Percentiles rank a stretch among this genome's conserved stretches.
These are phyloP conservation scores for Aphodius granarius DNA, from an alignment of 2,888 invertebrate genomes.

Conservation along the genomic window DNA sequence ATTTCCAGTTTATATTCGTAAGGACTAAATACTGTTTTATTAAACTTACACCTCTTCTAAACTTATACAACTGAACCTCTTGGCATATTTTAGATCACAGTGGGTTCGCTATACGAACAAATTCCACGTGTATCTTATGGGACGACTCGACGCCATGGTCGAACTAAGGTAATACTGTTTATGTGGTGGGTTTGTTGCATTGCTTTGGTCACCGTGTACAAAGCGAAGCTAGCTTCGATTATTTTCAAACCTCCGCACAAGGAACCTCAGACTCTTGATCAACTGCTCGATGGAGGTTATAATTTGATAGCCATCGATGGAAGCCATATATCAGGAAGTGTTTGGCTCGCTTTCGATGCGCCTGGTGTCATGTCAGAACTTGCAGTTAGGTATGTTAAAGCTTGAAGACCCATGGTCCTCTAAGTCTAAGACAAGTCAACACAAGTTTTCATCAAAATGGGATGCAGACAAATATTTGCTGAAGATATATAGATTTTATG, in stretches of 20 bases:
- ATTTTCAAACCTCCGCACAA: slow-evolving; percentile 31
- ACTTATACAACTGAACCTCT: not conserved
- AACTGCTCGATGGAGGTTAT: slow-evolving; percentile 33
- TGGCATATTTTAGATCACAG: not conserved
- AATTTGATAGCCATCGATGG: slow-evolving; percentile 27
- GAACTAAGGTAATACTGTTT: slow-evolving; percentile 17
- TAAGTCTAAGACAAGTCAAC: not conserved
- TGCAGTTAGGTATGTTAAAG: not conserved
- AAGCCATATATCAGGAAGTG: not conserved
- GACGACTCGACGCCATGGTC: not conserved
- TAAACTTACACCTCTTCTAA: too few relatives aligned
- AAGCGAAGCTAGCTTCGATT: slow-evolving; percentile 35
- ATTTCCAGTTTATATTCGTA: not conserved
- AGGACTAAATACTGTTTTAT: too few relatives aligned
- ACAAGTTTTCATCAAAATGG: too few relatives aligned
- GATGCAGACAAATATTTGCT: not conserved
- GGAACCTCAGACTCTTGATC: slow-evolving; percentile 32
- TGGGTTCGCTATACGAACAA: not conserved
- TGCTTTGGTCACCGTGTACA: slow-evolving; percentile 34
- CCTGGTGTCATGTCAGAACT: not conserved
- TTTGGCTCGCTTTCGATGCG: not conserved
- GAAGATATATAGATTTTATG: too few relatives aligned
- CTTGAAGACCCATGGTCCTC: not conserved
- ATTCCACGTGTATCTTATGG: not conserved
- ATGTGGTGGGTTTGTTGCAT: slow-evolving; percentile 31